Percentiles rank a stretch among this genome's conserved stretches.
phyloP scores from a whole-genome alignment of 1,140 invertebrate genomes.

The Orussus abietinus region DNA sequence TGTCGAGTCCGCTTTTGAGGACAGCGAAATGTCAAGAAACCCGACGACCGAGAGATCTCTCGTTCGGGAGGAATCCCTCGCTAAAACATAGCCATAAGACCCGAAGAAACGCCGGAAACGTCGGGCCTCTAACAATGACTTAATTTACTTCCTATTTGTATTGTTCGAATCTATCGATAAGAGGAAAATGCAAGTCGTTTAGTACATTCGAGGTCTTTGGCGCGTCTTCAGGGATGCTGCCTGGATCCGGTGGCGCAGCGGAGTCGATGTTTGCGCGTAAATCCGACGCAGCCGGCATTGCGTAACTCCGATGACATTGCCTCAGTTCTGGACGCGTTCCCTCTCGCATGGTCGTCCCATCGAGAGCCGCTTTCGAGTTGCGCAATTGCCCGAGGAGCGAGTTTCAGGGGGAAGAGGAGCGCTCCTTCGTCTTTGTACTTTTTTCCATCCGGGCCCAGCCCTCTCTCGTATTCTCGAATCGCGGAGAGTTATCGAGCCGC shows the following conservation, averaged over 20 bases:
- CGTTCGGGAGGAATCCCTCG: too few species aligned
- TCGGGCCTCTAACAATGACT: conserved; percentile 3
- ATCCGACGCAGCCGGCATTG: conserved; percentile 26
- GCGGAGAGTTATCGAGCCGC: conserved; percentile 12
- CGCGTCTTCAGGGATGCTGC: conserved; percentile 2
- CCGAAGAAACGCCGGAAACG: conserved; percentile 4
- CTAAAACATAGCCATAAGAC: too few species aligned
- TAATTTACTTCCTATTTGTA: conserved; percentile 12
- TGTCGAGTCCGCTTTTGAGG: too few species aligned
- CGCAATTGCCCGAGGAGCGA: conserved; percentile 21
- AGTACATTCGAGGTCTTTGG: background rate
- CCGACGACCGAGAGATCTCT: too few species aligned
- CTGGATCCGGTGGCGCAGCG: conserved; percentile 18
- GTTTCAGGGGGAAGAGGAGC: too few species aligned
- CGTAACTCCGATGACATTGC: conserved; percentile 47
- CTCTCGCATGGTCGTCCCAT: background rate
- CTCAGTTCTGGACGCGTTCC: conserved; percentile 22
- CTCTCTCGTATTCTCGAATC: conserved; percentile 25
- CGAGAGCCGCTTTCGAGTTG: conserved; percentile 28
- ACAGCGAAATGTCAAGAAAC: too few species aligned
- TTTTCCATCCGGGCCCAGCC: conserved; percentile 20
- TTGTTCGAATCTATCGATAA: background rate
- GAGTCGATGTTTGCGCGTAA: conserved; percentile 21
- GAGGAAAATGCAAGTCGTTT: background rate
- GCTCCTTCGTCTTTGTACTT: conserved; percentile 19